Conservation (phyloP, 2,888 invertebrate species). For the Tetragonisca angustula region DNA sequence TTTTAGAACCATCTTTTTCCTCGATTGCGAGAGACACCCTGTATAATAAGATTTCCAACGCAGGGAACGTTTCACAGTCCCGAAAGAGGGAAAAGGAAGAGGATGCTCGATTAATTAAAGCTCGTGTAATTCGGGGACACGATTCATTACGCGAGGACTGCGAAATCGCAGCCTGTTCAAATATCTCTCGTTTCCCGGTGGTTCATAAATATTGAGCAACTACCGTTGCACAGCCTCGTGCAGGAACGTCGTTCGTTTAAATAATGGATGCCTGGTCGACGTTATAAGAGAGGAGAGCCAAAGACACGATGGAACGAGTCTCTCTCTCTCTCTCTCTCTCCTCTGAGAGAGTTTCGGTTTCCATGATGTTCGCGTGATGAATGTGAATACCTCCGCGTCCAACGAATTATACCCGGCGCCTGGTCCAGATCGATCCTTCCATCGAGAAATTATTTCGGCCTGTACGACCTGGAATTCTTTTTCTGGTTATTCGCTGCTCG, state of each 20-base stretch:
- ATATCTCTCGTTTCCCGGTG: conserved; percentile 16
- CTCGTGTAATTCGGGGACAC: not conserved
- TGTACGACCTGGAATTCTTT: no score
- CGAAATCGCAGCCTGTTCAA: conserved; percentile 15
- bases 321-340: not conserved
- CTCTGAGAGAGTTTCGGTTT: not conserved
- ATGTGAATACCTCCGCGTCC: conserved; percentile 34
- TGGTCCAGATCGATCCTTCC: conserved; percentile 25
- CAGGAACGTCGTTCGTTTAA: conserved; percentile 49
- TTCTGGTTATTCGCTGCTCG: no score
- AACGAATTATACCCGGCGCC: conserved; percentile 26
- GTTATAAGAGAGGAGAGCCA: conserved; percentile 1
- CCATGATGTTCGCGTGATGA: conserved; percentile 23
- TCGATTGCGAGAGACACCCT: not conserved
- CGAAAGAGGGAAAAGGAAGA: no score
- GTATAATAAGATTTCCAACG: not conserved
- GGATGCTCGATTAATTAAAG: conserved; percentile 20
- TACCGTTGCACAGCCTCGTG: conserved; percentile 26
- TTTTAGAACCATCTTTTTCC: not conserved
- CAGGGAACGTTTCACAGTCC: not conserved
- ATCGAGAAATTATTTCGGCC: conserved; percentile 26
- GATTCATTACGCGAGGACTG: conserved; percentile 36
- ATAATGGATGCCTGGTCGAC: conserved; percentile 43
- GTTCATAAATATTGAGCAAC: conserved; percentile 52
- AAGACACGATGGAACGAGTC: not conserved